These are phyloP conservation scores for Scaptomyza montana DNA, from an alignment of 1,140 invertebrate genomes.

Conservation along the genomic window DNA sequence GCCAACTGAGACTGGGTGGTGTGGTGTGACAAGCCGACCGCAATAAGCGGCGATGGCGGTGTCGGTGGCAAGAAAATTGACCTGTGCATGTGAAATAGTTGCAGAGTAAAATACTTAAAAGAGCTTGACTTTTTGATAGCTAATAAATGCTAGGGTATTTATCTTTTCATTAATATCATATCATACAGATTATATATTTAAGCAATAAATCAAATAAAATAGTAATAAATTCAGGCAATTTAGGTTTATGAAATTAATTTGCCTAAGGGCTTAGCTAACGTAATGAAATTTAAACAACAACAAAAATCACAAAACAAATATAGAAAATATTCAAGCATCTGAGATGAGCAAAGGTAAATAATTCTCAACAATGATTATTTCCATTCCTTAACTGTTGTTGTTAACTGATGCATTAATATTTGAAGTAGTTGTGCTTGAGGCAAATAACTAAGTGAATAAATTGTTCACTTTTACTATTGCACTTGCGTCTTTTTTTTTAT, in stretches of 20 bases:
- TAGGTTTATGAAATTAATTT: too few relatives aligned
- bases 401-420: background rate
- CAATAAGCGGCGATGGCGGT: constrained; percentile 12
- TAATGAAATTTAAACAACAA: too few relatives aligned
- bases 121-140: too few relatives aligned
- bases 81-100: constrained; percentile 19
- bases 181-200: too few relatives aligned
- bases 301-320: too few relatives aligned
- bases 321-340: background rate
- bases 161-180: background rate
- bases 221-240: too few relatives aligned
- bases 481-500: background rate
- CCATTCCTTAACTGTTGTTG: too few relatives aligned
- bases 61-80: constrained; percentile 11
- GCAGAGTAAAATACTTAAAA: constrained; percentile 17
- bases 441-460: background rate
- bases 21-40: constrained; percentile 6
- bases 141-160: background rate
- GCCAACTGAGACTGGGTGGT: background rate
- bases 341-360: background rate
- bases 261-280: too few relatives aligned
- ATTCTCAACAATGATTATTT: background rate
- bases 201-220: too few relatives aligned
- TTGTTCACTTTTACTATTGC: background rate
- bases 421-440: background rate